These are phyloP conservation scores for Agrochola lychnidis DNA, from an alignment of 2,888 invertebrate species.

Conservation along the genomic window DNA sequence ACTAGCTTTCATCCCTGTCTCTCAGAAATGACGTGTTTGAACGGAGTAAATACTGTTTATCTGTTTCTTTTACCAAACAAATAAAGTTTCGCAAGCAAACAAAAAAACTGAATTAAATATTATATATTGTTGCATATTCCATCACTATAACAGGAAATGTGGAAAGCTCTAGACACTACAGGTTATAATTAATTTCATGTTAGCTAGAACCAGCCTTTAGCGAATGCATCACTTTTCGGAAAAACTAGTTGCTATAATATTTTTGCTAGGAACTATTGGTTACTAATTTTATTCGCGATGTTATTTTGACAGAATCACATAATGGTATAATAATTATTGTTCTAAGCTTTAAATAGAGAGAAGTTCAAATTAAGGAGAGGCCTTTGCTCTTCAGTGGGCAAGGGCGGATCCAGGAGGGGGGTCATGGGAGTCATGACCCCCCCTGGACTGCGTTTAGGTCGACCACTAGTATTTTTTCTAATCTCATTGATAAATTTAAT, in stretches of 20 bases:
- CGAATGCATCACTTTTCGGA: background rate
- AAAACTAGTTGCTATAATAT: constrained; percentile 21
- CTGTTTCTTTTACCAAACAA: background rate
- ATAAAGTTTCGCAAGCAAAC: background rate
- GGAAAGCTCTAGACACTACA: background rate
- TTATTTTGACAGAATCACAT: too few species aligned
- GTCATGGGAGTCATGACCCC: too few species aligned
- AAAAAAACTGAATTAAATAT: too few species aligned
- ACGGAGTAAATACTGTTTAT: background rate
- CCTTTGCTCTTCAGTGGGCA: too few species aligned
- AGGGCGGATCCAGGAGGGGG: too few species aligned
- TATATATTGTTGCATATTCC: background rate
- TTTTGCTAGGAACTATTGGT: constrained; percentile 12
- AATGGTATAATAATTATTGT: background rate
- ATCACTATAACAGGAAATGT: background rate
- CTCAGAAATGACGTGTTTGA: constrained; percentile 14
- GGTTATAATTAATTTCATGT: background rate
- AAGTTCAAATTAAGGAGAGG: too few species aligned
- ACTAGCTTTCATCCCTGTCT: constrained; percentile 31
- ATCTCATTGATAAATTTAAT: too few species aligned
- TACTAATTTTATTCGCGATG: background rate
- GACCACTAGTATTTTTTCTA: too few species aligned
- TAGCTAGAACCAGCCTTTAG: background rate
- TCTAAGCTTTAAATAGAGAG: background rate
- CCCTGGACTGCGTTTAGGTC: too few species aligned